Conservation (phyloP, 2,888 invertebrate genomes). For the Ophion slaviceki region DNA sequence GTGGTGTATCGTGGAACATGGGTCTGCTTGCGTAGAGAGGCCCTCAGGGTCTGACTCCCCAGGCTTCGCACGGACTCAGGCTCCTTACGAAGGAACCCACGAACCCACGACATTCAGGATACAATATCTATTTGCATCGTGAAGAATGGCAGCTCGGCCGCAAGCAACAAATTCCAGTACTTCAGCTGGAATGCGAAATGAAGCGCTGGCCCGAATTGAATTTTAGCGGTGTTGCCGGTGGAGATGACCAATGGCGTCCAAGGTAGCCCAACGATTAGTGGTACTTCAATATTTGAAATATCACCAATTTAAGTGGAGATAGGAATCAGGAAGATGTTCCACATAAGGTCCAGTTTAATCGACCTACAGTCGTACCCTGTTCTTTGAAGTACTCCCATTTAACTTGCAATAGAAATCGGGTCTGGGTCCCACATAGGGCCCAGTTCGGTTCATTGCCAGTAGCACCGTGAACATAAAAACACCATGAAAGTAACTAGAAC, state of each 20-base stretch:
- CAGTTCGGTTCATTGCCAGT: no score
- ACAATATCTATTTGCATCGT: slow-evolving; percentile 8
- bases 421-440: no score
- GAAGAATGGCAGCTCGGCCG: background rate
- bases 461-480: no score
- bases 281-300: no score
- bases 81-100: background rate
- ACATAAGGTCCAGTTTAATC: no score
- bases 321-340: no score
- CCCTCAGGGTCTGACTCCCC: slow-evolving; percentile 69
- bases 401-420: no score
- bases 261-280: no score
- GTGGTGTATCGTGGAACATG: slow-evolving; percentile 78
- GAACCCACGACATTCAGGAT: background rate
- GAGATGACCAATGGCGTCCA: background rate
- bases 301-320: no score
- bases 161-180: background rate
- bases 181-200: background rate
- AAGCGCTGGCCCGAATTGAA: background rate
- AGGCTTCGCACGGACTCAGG: slow-evolving; percentile 50
- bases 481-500: no score
- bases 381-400: no score
- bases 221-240: background rate
- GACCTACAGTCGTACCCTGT: no score
- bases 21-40: slow-evolving; percentile 72